phyloP scores from a whole-genome alignment of 2,797 vertebrate species.

The Picus viridis region DNA sequence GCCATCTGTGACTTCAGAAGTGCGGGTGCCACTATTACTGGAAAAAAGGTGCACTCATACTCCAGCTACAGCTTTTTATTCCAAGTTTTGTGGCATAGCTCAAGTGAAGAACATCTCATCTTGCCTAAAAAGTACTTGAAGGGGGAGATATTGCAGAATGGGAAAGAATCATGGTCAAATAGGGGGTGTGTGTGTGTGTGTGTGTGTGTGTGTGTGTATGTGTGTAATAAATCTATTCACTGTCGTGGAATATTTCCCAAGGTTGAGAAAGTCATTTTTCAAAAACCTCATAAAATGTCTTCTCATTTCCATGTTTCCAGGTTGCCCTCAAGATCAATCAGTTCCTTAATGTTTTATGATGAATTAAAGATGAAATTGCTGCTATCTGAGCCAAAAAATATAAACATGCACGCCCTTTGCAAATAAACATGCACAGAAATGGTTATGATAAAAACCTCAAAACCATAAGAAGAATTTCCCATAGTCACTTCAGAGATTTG shows the following conservation, averaged over 20 bases:
- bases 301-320: background rate
- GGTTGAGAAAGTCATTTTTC: background rate
- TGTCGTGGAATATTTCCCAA: background rate
- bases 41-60: background rate
- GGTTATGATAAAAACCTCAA: background rate
- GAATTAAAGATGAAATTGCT: background rate
- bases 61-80: background rate
- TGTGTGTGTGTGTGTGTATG: too few relatives aligned
- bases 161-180: background rate
- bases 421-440: background rate
- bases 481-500: background rate
- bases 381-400: background rate
- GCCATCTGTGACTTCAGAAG: background rate
- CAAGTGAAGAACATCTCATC: background rate
- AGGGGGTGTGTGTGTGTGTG: too few relatives aligned
- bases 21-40: background rate
- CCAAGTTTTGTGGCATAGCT: background rate
- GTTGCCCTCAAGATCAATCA: background rate
- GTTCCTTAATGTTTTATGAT: background rate
- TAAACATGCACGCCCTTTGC: accelerated
- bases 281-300: background rate
- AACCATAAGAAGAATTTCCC: background rate
- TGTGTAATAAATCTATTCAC: too few relatives aligned
- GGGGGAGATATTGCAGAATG: background rate
- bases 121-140: background rate